Base-by-base conservation (phyloP, 1,140 invertebrate species). In the Cecropterus lyciades region DNA sequence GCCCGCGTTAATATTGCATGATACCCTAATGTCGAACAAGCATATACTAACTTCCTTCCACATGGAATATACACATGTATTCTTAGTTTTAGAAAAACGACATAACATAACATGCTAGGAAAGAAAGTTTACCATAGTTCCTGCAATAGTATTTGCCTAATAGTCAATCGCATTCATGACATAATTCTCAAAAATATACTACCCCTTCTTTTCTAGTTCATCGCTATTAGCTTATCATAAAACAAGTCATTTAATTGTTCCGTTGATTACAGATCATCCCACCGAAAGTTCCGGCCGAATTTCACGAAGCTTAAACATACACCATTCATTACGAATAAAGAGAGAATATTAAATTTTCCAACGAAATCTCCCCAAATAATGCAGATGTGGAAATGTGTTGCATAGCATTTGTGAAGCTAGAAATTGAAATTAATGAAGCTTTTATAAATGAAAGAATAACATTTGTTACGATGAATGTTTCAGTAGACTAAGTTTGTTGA, bases 211-310 rank as follows among this genome's bases (percentile, higher is more conserved):
- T 24, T n/a, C n/a, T 24, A 1, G 20, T 8, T 33, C 30, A n/a
- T 40, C n/a, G 37, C 11, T n/a, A 40, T 5, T n/a, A 0, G 37
- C 5, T 40, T 13, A 40, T 5, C 10, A 15, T 40, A 5, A 5
- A 16, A 40, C 52, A 55, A 55, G 16, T 55, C 15, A 15, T 40
- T 55, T 63, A 63, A 51, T 52, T 65, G 49, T 65, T 55, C 11
- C 40, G 27, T 43, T 65, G 63, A 55, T 65, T 65, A 42, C 63
- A 53, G 63, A 65, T 65, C 51, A 65, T 42, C 49, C 40, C 16
- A 24, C 9, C 33, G 15, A n/a, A 55, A 40, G 30, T 55, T 55
- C 33, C 52, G 33, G 15, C 52, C 52, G 33, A 55, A 55, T 55
- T 40, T 55, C 33, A 20, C 15, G 30, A 55, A 55, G 52, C 52